These are phyloP conservation scores for Dicrurus megarhynchus DNA, from an alignment of 2,113 vertebrate genomes.

Conservation along the genomic window DNA sequence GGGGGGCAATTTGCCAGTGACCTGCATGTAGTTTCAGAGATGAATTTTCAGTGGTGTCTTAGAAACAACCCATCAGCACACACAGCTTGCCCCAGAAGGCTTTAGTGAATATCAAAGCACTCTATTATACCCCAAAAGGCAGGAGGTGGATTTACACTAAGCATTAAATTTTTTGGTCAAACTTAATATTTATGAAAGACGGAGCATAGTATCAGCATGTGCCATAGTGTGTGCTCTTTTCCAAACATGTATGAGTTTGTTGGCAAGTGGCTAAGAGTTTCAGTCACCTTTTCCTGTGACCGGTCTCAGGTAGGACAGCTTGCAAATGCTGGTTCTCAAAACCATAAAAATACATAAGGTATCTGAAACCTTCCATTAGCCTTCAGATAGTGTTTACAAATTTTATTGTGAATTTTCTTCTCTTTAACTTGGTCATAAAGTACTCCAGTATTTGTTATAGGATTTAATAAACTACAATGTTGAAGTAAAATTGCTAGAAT, in stretches of 20 bases:
- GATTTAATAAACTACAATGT: neutral
- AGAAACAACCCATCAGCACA: neutral
- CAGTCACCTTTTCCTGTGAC: neutral
- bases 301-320: neutral
- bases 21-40: neutral
- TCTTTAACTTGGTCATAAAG: neutral
- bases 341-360: neutral
- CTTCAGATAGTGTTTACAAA: neutral
- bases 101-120: neutral
- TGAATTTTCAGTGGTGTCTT: neutral
- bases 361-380: neutral
- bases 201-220: neutral
- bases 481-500: neutral
- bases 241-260: neutral
- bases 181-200: neutral
- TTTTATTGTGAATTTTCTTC: neutral
- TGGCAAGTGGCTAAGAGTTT: neutral
- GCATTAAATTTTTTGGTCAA: neutral
- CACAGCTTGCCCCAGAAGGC: neutral
- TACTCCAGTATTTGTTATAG: neutral
- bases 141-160: neutral
- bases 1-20: neutral
- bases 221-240: neutral
- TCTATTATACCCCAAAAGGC: neutral
- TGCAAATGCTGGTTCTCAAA: neutral